Base-by-base conservation (phyloP, 2,888 invertebrate genomes). In the Rhogogaster chlorosoma region DNA sequence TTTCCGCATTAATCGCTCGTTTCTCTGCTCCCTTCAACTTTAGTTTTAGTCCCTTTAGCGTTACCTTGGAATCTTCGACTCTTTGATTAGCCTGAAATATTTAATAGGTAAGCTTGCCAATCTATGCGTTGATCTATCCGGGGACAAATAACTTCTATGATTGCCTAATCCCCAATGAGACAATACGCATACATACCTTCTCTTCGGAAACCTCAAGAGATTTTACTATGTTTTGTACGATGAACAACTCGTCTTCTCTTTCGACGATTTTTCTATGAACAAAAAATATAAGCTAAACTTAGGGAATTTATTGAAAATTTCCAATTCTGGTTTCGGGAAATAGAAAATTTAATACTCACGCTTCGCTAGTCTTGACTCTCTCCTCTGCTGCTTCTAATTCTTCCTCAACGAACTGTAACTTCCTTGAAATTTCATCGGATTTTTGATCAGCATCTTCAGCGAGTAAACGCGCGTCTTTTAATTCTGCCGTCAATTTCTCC, bases 381-480 rank as follows among this genome's bases (percentile, higher is more conserved):
- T 96, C 96, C 93, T 96, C 96, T 75, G 96, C 96, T 86, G 95
- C 94, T 93, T 96, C 96, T 89, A 96, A 94, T 92, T 96, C 96
- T 88, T 96, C 95, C 92, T 96, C 96, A 92, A 96, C 95, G 94
- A 96, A 95, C 89, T 95, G 95, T 92, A 96, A 93, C 92, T 96
- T 96, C 90, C 95, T 95, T 87, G 96, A 95, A 91, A 96, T 95
- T 94, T 96, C 96, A 90, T 96, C 96, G 89, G 96, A 96, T 93
- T 96, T 96, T 88, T 95, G 93, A 91, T 96, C 96, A 80, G 96
- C 95, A 91, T 96, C 96, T 91, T 96, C 96, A 85, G 96, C 96
- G 89, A 96, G 95, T 90, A 95, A 94, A 92, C 96, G 95, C 87
- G 96, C 96, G 90, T 96, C 96, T 90, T 96, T 95, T 88, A 96